Base-by-base conservation (phyloP, 2,797 vertebrate genomes). In the Jordanella pulchra region DNA sequence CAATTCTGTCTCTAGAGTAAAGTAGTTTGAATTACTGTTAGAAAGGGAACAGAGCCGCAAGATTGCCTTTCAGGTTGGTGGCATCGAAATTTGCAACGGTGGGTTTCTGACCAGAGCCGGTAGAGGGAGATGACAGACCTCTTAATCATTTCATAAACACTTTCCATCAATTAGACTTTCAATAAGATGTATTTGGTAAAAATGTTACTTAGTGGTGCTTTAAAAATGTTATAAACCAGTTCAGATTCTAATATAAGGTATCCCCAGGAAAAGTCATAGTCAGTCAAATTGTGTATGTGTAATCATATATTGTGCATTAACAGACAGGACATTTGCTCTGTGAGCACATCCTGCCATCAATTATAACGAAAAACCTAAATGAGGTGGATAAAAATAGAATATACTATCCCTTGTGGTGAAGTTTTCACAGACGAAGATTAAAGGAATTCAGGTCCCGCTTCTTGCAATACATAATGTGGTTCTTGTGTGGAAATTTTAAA, bases 311-410 rank as follows among this genome's bases (percentile, higher is more conserved):
- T 78, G 81, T 80, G 65, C 77, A 86, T 83, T 82, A 72, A 84
- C 81, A 84, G 89, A 89, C 85, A 84, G 81, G 83, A 86, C 80
- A 77, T 87, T 71, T 87, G 85, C 86, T 86, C 81, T 77, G 86
- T 84, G 83, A 89, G 84, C 73, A 88, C 86, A 87, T 90, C 88
- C 92, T 88, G 86, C 82, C 89, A 88, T 92, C 92, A 92, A 92
- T 91, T 91, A 91, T 89, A 89, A 86, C 76, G 85, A 91, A 87
- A 87, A 87, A 84, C 81, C 61, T 39, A 92, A 90, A 91, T 91
- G 89, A 92, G 86, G 86, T 50, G 54, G 89, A 88, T 89, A 78
- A 83, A 91, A 92, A 92, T 90, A 92, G 91, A 86, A 91, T 75
- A 76, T 74, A 85, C 66, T 83, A 82, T 84, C 72, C 69, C 74